These are phyloP conservation scores for Drosophila repletoides DNA, from an alignment of 1,140 invertebrate species.

Conservation along the genomic window DNA sequence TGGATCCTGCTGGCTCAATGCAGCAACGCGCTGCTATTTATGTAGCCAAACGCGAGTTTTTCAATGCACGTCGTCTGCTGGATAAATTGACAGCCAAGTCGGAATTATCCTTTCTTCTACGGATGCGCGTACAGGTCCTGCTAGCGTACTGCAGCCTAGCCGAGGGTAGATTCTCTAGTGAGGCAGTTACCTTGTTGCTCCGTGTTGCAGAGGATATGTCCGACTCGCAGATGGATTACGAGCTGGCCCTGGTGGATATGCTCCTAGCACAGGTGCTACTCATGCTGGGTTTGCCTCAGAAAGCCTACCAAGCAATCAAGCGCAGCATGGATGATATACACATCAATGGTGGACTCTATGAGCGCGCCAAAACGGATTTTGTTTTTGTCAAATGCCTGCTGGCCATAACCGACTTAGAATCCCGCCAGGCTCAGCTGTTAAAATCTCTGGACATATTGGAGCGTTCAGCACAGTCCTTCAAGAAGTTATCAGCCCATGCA, in stretches of 20 bases:
- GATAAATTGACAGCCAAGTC: constrained; percentile 85
- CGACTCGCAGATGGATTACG: constrained; percentile 89
- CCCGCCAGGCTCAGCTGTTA: constrained; percentile 84
- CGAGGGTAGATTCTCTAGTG: constrained; percentile 82
- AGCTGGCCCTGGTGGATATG: constrained; percentile 89
- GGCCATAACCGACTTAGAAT: constrained; percentile 83
- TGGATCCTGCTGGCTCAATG: constrained; percentile 88
- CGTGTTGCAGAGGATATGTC: constrained; percentile 88
- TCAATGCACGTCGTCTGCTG: constrained; percentile 85
- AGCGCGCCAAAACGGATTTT: constrained; percentile 86
- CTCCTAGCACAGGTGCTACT: constrained; percentile 90
- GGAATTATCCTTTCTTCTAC: constrained; percentile 84
- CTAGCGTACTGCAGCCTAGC: constrained; percentile 86
- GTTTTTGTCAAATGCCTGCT: constrained; percentile 87
- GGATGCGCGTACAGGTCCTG: constrained; percentile 87
- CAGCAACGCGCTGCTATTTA: constrained; percentile 87
- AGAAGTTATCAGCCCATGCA: constrained; percentile 88
- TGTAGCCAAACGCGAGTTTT: constrained; percentile 87
- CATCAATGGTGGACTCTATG: constrained; percentile 91
- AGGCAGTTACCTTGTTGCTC: constrained; percentile 86
- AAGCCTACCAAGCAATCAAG: constrained; percentile 88
- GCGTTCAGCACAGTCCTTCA: constrained; percentile 87
- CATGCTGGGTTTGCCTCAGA: constrained; percentile 88
- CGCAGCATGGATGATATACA: constrained; percentile 88
- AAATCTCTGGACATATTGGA: constrained; percentile 86